These are phyloP conservation scores for Benthosema pterotum DNA, from an alignment of 2,797 vertebrate genomes.

Conservation along the genomic window DNA sequence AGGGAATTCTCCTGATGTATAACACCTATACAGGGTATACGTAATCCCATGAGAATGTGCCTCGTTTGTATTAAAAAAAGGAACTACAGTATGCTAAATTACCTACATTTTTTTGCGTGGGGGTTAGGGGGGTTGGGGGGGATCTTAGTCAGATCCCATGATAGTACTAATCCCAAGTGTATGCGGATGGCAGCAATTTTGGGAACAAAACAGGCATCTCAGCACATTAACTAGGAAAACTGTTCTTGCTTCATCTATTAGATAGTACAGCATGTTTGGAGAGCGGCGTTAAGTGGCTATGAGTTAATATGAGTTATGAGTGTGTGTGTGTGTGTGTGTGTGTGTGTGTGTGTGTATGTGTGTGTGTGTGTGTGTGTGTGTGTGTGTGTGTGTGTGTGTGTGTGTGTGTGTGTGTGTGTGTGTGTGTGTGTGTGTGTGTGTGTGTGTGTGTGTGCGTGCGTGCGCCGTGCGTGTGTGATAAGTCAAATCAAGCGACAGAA, in stretches of 20 bases:
- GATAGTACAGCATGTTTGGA: too few relatives aligned
- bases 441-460: not conserved
- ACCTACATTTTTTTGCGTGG: slow-evolving; percentile 39
- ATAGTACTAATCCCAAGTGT: slow-evolving; percentile 55
- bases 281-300: too few relatives aligned
- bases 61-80: slow-evolving; percentile 42
- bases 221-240: slow-evolving; percentile 27
- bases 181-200: slow-evolving; percentile 45
- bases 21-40: slow-evolving; percentile 59
- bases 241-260: not conserved
- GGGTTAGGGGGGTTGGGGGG: slow-evolving; percentile 33
- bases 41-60: slow-evolving; percentile 50
- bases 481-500: too few relatives aligned
- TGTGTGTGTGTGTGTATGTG: too few relatives aligned
- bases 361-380: too few relatives aligned
- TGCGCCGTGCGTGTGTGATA: not conserved
- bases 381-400: too few relatives aligned
- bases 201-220: slow-evolving; percentile 24
- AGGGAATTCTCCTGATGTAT: slow-evolving; percentile 37
- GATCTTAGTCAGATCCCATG: slow-evolving; percentile 30
- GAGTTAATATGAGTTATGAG: too few relatives aligned
- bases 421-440: not conserved
- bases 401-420: too few relatives aligned
- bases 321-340: too few relatives aligned
- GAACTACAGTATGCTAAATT: slow-evolving; percentile 57